A percentile compares a stretch with the other conserved stretches of the same genome.
Conservation (phyloP, 2,888 invertebrate genomes). For the Oeneis ivallda region DNA sequence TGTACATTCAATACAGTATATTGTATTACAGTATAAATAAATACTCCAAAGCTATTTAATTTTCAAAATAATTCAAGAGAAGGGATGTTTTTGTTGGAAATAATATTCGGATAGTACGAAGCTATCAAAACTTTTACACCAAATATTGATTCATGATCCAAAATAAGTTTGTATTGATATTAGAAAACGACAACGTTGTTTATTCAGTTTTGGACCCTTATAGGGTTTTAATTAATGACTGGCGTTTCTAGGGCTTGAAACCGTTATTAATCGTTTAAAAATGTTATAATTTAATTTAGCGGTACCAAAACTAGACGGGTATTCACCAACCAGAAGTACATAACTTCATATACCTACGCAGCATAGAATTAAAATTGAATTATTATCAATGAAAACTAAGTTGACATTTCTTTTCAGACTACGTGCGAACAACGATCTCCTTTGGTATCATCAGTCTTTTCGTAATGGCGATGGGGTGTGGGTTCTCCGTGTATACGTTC, state of each 20-base stretch:
- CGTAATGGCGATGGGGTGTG: constrained; percentile 90
- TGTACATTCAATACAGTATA: no score
- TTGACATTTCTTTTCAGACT: constrained; percentile 81
- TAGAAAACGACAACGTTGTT: no score
- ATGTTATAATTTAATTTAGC: no score
- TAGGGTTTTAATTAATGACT: no score
- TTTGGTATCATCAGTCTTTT: constrained; percentile 91
- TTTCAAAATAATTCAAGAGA: not conserved
- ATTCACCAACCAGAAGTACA: no score
- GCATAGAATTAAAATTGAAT: not conserved
- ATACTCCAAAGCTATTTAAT: not conserved
- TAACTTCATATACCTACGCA: no score
- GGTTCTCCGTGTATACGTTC: constrained; percentile 92
- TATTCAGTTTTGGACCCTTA: not conserved
- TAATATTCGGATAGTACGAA: not conserved
- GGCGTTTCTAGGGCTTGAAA: no score
- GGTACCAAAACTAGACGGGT: no score
- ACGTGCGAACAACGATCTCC: constrained; percentile 90
- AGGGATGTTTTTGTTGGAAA: not conserved
- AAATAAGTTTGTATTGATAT: not conserved
- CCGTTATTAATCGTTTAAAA: no score
- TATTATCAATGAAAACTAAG: not conserved
- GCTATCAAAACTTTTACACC: not conserved
- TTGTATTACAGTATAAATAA: no score
- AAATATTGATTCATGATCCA: not conserved